Conservation (phyloP, 2,797 vertebrate species). For the Phataginus tricuspis region DNA sequence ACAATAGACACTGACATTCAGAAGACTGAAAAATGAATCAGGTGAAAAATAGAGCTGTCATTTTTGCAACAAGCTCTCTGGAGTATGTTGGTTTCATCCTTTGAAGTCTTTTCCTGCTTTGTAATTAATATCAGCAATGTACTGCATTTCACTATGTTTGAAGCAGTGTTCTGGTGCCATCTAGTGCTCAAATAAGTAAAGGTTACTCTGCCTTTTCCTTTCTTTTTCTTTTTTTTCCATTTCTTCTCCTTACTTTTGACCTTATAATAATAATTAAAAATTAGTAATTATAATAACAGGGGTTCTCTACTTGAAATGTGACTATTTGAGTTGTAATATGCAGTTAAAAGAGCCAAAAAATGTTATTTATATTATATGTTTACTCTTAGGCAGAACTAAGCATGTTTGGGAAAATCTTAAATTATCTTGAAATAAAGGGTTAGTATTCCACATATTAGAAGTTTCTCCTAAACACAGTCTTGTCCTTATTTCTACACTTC, state of each 20-base stretch:
- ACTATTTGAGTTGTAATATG: neutral
- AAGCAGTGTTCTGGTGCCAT: neutral
- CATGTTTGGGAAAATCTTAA: neutral
- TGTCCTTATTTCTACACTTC: neutral
- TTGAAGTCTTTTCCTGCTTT: neutral
- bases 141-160: rapidly evolving
- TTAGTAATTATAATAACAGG: neutral
- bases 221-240: too few relatives aligned
- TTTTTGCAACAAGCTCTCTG: neutral
- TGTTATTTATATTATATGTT: neutral
- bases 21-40: neutral
- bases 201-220: neutral
- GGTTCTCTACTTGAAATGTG: neutral
- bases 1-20: neutral
- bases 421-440: neutral
- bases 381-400: neutral
- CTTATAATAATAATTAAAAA: neutral
- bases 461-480: neutral
- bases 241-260: too few relatives aligned
- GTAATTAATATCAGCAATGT: rapidly evolving
- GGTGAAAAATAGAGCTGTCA: neutral
- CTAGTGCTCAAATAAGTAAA: neutral
- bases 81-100: neutral
- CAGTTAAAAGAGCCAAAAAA: neutral
- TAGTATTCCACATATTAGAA: neutral